These are phyloP conservation scores for Mesorhabditis spiculigera DNA, from an alignment of 2,888 invertebrate species.

Conservation along the genomic window DNA sequence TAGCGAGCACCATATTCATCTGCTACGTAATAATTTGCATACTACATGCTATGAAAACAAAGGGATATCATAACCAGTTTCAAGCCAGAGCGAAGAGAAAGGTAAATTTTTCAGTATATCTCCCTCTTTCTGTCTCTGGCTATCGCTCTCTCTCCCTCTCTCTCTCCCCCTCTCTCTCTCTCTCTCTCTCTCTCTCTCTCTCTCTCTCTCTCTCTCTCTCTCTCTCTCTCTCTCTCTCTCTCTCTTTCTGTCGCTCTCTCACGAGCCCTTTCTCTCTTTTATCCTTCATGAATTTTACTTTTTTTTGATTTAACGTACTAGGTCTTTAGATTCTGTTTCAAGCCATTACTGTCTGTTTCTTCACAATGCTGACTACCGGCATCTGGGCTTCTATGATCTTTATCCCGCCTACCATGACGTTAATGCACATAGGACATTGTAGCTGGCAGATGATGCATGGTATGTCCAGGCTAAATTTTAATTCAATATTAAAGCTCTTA, in stretches of 20 bases:
- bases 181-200: too few species aligned
- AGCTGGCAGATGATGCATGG: conserved; percentile 5
- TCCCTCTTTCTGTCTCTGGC: too few species aligned
- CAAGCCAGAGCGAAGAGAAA: not conserved
- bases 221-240: too few species aligned
- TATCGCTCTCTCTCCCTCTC: too few species aligned
- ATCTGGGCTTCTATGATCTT: conserved; percentile 4
- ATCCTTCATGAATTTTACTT: too few species aligned
- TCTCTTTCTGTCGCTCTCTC: too few species aligned
- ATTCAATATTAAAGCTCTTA: too few species aligned
- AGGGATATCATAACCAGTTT: not conserved
- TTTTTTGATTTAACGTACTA: not conserved
- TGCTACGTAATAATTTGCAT: not conserved
- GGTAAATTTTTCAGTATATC: too few species aligned
- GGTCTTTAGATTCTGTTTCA: not conserved
- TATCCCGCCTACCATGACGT: not conserved
- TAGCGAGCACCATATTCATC: not conserved
- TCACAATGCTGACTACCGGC: conserved; percentile 2
- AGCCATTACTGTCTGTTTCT: not conserved
- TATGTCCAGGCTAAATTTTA: not conserved
- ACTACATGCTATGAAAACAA: not conserved
- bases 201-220: too few species aligned
- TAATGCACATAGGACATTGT: not conserved
- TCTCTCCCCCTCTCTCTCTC: too few species aligned
- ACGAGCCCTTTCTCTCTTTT: too few species aligned